Conservation (phyloP, 2,113 vertebrate genomes). For the Jaculus jaculus region DNA sequence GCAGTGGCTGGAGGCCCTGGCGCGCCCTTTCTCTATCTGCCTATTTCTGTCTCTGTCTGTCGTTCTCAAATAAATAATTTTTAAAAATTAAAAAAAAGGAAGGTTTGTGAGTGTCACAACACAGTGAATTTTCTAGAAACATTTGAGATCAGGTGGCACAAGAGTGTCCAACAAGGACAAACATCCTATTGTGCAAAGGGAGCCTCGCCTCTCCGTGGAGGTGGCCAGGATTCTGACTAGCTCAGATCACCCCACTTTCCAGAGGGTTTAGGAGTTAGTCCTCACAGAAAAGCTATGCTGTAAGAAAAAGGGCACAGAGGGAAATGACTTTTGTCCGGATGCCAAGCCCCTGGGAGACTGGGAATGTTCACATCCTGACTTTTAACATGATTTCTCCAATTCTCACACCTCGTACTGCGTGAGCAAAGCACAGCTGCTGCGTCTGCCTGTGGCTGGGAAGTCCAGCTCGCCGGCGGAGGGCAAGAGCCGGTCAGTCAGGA, state of each 20-base stretch:
- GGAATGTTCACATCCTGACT: constrained; percentile 16
- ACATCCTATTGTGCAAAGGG: background rate
- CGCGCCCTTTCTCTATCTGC: no score
- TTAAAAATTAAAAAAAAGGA: background rate
- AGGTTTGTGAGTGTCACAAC: background rate
- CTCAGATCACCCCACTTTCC: background rate
- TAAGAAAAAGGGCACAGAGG: background rate
- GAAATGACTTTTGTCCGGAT: constrained; percentile 58
- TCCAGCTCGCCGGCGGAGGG: background rate
- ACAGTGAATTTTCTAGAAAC: constrained; percentile 48
- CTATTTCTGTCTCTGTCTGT: no score
- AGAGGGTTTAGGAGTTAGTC: background rate
- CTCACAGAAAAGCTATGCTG: background rate
- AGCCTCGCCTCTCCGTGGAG: background rate
- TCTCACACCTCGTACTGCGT: background rate
- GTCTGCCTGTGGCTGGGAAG: background rate
- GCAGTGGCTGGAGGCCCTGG: no score
- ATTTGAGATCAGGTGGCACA: background rate
- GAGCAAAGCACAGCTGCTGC: background rate
- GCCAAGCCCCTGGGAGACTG: constrained; percentile 10
- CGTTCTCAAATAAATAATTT: no score
- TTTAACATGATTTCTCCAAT: constrained; percentile 56
- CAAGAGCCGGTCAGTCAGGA: background rate
- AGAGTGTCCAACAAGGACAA: background rate
- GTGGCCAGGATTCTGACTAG: background rate